Percentiles rank a stretch among this genome's conserved stretches.
These are phyloP conservation scores for Lepus timidus DNA, from an alignment of 2,113 vertebrate genomes.

Conservation along the genomic window DNA sequence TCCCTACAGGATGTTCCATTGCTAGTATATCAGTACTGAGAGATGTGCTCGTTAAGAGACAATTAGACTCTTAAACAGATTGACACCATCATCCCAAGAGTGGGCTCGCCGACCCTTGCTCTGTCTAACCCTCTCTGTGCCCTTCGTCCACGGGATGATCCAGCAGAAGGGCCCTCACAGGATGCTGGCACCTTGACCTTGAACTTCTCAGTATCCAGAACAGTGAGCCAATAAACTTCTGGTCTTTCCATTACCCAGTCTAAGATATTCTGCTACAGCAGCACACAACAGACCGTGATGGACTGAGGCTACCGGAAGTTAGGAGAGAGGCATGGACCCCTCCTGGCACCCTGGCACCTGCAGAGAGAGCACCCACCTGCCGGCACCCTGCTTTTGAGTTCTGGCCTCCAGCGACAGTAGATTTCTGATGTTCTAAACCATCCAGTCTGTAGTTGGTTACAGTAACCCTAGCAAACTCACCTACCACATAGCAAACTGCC, in stretches of 20 bases:
- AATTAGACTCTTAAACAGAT: neutral
- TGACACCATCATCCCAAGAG: neutral
- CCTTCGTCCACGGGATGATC: neutral
- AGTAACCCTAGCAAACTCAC: neutral
- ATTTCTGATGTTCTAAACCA: neutral
- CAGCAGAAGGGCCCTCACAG: neutral
- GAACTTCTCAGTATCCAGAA: neutral
- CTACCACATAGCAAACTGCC: neutral
- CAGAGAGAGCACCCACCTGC: neutral
- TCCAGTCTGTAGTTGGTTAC: neutral
- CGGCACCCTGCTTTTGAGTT: neutral
- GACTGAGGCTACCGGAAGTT: neutral
- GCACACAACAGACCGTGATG: neutral
- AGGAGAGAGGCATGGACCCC: neutral
- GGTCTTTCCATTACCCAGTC: neutral
- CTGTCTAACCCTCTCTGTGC: neutral
- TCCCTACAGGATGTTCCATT: neutral
- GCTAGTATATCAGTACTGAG: neutral
- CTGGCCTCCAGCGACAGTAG: neutral
- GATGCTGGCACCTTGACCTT: neutral
- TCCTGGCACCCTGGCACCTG: rapidly evolving
- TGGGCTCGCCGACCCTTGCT: no score
- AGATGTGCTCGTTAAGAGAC: neutral
- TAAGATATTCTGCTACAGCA: neutral
- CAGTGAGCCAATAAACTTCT: neutral